Evolutionary conservation across 2,797 vertebrate genomes (phyloP).

Genomic region (Pseudomugil gertrudae): DNA sequence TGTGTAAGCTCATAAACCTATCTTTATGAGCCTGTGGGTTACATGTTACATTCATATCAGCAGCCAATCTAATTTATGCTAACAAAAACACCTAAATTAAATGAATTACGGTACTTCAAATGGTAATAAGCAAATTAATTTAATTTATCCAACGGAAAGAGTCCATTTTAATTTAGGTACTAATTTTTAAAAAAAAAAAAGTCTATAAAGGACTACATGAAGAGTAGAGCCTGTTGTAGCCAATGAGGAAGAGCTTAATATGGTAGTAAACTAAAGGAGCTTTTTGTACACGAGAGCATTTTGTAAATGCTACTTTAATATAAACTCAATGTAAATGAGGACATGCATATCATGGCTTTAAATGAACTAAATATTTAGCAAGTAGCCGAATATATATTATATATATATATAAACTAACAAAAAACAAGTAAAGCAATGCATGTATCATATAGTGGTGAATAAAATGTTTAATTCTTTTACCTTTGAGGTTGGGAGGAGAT

Average conservation of each 20-base stretch:
- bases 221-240: too few relatives aligned
- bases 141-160: too few relatives aligned
- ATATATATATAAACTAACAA: too few relatives aligned
- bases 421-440: neutral
- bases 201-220: too few relatives aligned
- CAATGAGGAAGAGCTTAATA: too few relatives aligned
- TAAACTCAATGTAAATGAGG: neutral
- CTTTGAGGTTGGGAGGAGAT: conserved; percentile 72
- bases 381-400: neutral
- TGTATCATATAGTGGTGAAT: neutral
- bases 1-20: neutral
- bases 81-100: too few relatives aligned
- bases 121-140: too few relatives aligned
- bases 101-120: too few relatives aligned
- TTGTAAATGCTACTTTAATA: neutral
- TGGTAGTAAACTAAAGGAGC: too few relatives aligned
- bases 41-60: neutral
- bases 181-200: too few relatives aligned
- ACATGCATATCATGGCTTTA: neutral
- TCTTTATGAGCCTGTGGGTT: neutral
- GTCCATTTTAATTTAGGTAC: too few relatives aligned
- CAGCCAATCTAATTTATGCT: neutral
- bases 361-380: conserved; percentile 4
- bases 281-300: neutral
- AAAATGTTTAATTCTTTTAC: conserved; percentile 50